phyloP scores from a whole-genome alignment of 2,888 invertebrate species.

The Tribolium freemani region DNA sequence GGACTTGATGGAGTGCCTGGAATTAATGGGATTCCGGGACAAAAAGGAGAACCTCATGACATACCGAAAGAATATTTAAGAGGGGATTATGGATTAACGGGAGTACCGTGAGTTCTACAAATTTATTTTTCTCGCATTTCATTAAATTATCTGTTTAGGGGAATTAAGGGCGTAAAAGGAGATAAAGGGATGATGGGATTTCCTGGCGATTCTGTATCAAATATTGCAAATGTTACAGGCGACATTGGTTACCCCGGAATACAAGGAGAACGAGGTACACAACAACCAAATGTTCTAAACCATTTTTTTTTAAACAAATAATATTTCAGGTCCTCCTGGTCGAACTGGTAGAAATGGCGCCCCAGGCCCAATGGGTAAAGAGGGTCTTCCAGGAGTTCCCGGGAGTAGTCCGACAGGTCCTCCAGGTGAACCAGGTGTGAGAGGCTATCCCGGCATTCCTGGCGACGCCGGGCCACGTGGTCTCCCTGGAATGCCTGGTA shows the following conservation, averaged over 20 bases:
- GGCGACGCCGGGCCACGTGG: constrained; percentile 79
- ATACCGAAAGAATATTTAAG: constrained; percentile 68
- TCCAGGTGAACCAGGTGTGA: constrained; percentile 73
- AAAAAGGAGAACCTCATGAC: constrained; percentile 73
- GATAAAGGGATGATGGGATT: constrained; percentile 61
- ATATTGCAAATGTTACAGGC: constrained; percentile 39
- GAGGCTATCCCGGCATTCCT: constrained; percentile 77
- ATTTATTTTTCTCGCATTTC: background rate
- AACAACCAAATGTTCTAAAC: constrained; percentile 61
- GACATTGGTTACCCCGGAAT: constrained; percentile 63
- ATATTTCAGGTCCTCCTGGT: constrained; percentile 68
- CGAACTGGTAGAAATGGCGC: constrained; percentile 72
- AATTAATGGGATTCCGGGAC: constrained; percentile 64
- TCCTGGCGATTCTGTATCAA: constrained; percentile 56
- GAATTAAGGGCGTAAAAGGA: constrained; percentile 61
- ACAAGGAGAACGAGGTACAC: constrained; percentile 66
- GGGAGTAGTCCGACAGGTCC: background rate
- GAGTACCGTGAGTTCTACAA: constrained; percentile 60
- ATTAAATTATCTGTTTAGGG: constrained; percentile 48
- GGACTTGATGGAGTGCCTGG: constrained; percentile 66
- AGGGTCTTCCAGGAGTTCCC: constrained; percentile 63
- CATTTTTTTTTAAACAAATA: constrained; percentile 52
- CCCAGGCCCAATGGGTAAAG: constrained; percentile 63
- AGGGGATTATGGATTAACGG: constrained; percentile 69
- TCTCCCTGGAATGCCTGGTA: constrained; percentile 61